Conservation (phyloP, 2,113 vertebrate species). For the Gila orcuttii region DNA sequence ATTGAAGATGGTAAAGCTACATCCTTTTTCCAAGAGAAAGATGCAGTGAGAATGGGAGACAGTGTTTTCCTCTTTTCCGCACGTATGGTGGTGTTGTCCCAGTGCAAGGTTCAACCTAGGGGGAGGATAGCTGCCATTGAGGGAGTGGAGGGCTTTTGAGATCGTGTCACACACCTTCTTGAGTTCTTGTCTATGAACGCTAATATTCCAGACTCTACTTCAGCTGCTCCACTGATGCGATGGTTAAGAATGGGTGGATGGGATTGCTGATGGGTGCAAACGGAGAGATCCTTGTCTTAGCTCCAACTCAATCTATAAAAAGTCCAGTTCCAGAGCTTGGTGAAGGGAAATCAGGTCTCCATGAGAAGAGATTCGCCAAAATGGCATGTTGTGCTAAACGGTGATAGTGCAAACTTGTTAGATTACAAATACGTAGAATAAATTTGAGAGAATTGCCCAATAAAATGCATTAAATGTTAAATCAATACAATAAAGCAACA, state of each 20-base stretch:
- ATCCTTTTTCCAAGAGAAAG: conserved; percentile 23
- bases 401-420: background rate
- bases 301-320: conserved; percentile 79
- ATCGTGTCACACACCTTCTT: conserved; percentile 29
- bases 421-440: background rate
- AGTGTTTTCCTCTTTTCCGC: background rate
- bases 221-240: conserved; percentile 39
- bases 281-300: background rate
- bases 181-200: conserved; percentile 53
- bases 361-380: conserved; percentile 95
- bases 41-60: conserved; percentile 32
- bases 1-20: conserved; percentile 21
- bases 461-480: background rate
- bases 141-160: conserved; percentile 56
- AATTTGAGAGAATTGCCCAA: background rate
- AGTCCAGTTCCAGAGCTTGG: conserved; percentile 96
- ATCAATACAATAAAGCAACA: background rate
- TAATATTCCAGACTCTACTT: conserved; percentile 54
- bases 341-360: conserved; percentile 95
- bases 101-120: conserved; percentile 61
- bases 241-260: conserved; percentile 17
- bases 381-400: conserved; percentile 96
- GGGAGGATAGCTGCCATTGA: conserved; percentile 74
- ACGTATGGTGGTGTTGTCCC: conserved; percentile 33
- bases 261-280: conserved; percentile 50